These are phyloP conservation scores for Rhyacophila evoluta DNA, from an alignment of 2,888 invertebrate species.

Conservation along the genomic window DNA sequence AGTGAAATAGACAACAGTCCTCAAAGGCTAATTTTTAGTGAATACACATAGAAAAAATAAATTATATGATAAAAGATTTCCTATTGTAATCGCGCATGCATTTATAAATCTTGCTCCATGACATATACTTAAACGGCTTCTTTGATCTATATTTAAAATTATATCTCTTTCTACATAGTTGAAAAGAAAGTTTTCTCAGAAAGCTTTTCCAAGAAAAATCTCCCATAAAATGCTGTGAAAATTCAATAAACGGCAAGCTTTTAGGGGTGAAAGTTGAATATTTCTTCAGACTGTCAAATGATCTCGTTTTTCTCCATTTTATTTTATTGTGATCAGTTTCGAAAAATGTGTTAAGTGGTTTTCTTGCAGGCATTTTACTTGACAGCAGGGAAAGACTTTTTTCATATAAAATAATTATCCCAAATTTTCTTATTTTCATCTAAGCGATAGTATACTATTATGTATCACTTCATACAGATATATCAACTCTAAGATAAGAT, in stretches of 20 bases:
- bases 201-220: neutral
- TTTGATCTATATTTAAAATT: slow-evolving; percentile 1
- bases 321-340: neutral
- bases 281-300: slow-evolving; percentile 9
- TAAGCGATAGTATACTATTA: too few species aligned
- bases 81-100: neutral
- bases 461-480: too few species aligned
- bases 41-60: neutral
- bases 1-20: too few species aligned
- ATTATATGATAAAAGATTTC: neutral
- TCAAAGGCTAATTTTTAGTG: too few species aligned
- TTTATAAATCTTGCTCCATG: neutral
- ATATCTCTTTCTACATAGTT: neutral
- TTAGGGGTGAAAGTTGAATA: slow-evolving; percentile 12
- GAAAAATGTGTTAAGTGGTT: slow-evolving; percentile 3
- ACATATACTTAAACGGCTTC: neutral
- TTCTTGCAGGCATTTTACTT: neutral
- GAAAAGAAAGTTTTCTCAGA: neutral
- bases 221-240: neutral
- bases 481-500: too few species aligned
- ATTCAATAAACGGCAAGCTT: slow-evolving; percentile 24
- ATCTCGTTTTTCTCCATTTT: neutral
- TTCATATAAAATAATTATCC: too few species aligned
- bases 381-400: neutral
- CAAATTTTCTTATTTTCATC: too few species aligned